Evolutionary conservation across 2,797 vertebrate genomes (phyloP), one percentile per base, ranked within the genome.

Genomic region (Apodemus agrarius): DNA sequence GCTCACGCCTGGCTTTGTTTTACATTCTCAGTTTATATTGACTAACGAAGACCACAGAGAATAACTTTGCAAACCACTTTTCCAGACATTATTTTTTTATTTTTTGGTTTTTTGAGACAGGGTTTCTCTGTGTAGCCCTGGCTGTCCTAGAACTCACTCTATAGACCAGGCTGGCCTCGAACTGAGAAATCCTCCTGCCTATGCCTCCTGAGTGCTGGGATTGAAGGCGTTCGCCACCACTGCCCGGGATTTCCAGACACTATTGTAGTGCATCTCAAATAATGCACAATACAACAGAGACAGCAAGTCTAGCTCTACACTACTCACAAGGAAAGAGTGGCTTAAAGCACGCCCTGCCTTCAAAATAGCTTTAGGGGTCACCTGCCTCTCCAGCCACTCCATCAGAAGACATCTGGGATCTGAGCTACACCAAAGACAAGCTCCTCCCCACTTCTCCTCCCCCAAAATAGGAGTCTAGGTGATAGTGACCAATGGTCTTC

Each of bases 211-310:
- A 52, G 49, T 52, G 49, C 49, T 52, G 49, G 49, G 49, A n/a
- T 52, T 52, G 11, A 52, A 52, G 49, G 10, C 11, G 49, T 52
- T 8, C 9, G 10, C 49, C 49, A 52, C 8, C 49, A 52, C 10
- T 52, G 49, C 49, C 49, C 10, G 10, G 49, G 49, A 52, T 21
- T 86, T 40, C 76, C 22, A 84, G 69, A 93, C 16, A 34, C 19
- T 89, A 90, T 26, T 92, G 46, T 46, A 80, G 75, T 65, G 14
- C 40, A 54, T 54, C 69, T 95, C 79, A 90, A 94, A 94, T 5
- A 91, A 24, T 72, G 59, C 52, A 92, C 31, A 83, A 90, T n/a
- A 40, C 59, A 65, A 52, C 4, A 84, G 75, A 75, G 43, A 85
- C 29, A 96, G 43, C 76, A 85, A 91, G 46, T 7, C 40, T 34